These are phyloP conservation scores for Drosophila flavopinicola DNA, from an alignment of 2,888 invertebrate genomes.

Conservation along the genomic window DNA sequence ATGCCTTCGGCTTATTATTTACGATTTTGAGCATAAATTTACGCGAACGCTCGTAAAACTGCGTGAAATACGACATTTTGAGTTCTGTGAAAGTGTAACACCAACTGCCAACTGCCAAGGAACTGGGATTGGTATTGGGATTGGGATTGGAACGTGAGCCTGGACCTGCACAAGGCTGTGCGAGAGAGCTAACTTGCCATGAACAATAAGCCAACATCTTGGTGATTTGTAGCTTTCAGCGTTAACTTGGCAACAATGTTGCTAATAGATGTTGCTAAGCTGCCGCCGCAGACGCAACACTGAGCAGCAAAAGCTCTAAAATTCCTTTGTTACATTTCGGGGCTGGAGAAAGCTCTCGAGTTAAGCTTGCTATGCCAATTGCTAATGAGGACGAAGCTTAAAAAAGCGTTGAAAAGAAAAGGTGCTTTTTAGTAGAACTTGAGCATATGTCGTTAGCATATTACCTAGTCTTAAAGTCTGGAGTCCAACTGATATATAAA, in stretches of 20 bases:
- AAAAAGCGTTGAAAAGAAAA: neutral
- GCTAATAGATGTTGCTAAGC: conserved; percentile 72
- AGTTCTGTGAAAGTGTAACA: conserved; percentile 81
- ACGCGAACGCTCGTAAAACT: conserved; percentile 78
- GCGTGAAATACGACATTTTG: conserved; percentile 78
- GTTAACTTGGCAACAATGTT: conserved; percentile 68
- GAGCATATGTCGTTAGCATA: too few species aligned
- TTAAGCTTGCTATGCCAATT: conserved; percentile 2
- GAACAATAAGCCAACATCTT: conserved; percentile 73
- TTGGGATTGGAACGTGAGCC: conserved; percentile 1
- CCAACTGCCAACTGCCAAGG: conserved; percentile 24
- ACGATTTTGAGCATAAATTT: conserved; percentile 79
- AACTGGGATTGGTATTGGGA: conserved; percentile 1
- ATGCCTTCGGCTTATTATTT: conserved; percentile 70
- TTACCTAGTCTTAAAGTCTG: too few species aligned
- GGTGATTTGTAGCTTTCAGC: conserved; percentile 75
- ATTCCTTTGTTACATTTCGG: conserved; percentile 13
- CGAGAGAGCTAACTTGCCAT: conserved; percentile 41
- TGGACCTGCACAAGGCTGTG: conserved; percentile 31
- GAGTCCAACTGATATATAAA: too few species aligned
- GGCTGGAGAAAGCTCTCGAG: conserved; percentile 24
- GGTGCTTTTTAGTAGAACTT: neutral
- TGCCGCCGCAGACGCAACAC: conserved; percentile 22
- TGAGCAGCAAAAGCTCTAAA: conserved; percentile 37
- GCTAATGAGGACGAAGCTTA: neutral